phyloP scores from a whole-genome alignment of 1,140 invertebrate species.

The Nymphalis io region DNA sequence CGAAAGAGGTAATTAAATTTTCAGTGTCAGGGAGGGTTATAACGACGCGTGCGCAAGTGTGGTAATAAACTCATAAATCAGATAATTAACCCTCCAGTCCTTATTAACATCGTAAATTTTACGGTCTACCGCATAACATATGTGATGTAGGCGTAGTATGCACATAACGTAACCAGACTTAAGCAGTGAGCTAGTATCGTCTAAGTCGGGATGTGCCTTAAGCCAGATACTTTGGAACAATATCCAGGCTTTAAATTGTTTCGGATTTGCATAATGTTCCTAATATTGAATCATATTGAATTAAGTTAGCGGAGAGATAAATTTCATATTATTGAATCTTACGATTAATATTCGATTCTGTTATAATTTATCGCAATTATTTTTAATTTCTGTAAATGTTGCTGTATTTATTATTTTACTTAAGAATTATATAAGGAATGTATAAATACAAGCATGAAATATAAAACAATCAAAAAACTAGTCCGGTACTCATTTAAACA shows the following conservation, averaged over 20 bases:
- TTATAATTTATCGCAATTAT: not conserved
- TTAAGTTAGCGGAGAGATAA: slow-evolving; percentile 13
- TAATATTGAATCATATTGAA: slow-evolving; percentile 36
- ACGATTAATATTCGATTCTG: not conserved
- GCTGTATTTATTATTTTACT: not conserved
- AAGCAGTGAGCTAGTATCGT: slow-evolving; percentile 28
- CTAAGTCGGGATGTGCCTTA: slow-evolving; percentile 23
- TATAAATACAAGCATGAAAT: no score
- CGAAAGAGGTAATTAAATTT: slow-evolving; percentile 60
- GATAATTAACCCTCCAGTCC: slow-evolving; percentile 67
- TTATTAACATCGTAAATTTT: slow-evolving; percentile 78
- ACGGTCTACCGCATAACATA: slow-evolving; percentile 59
- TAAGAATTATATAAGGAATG: no score
- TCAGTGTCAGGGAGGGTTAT: slow-evolving; percentile 44
- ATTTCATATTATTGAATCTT: not conserved
- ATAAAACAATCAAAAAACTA: no score
- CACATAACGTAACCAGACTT: slow-evolving; percentile 56
- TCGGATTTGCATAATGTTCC: slow-evolving; percentile 37
- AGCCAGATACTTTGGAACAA: slow-evolving; percentile 34
- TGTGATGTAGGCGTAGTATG: slow-evolving; percentile 63
- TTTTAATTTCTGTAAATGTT: not conserved
- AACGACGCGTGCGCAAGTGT: slow-evolving; percentile 51
- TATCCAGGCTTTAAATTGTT: slow-evolving; percentile 38
- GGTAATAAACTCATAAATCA: slow-evolving; percentile 70
- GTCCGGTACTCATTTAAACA: no score